A percentile compares a stretch with the other conserved stretches of the same genome.
phyloP scores from a whole-genome alignment of 2,113 vertebrate species.

The Crotophaga sulcirostris region DNA sequence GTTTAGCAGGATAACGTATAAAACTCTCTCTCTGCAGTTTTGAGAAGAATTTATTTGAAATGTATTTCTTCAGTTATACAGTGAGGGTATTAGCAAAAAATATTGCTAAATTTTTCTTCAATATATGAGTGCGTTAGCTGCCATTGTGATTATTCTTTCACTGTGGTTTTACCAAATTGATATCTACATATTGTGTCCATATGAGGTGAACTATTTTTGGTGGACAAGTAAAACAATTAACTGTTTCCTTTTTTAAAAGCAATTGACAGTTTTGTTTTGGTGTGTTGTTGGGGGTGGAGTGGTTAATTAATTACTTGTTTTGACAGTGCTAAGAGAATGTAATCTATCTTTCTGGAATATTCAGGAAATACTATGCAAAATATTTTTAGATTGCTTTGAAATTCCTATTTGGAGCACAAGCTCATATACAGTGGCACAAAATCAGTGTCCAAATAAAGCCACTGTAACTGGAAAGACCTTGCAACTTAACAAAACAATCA shows the following conservation, averaged over 20 bases:
- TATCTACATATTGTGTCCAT: not conserved
- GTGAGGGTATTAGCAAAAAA: not conserved
- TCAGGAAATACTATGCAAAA: not conserved
- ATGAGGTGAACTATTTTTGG: not conserved
- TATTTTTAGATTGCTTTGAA: not conserved
- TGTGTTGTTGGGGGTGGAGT: not conserved
- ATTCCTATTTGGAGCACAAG: not conserved
- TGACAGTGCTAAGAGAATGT: not conserved
- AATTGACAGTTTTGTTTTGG: not conserved
- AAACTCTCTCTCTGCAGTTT: not conserved
- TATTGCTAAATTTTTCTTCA: not conserved
- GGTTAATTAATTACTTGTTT: not conserved
- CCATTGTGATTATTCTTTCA: not conserved
- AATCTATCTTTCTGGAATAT: not conserved
- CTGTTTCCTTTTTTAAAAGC: not conserved
- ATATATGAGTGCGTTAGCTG: not conserved
- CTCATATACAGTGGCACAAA: not conserved
- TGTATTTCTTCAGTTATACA: not conserved
- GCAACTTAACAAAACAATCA: constrained; percentile 7
- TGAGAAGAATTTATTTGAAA: not conserved
- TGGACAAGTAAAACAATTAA: not conserved
- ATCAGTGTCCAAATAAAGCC: not conserved
- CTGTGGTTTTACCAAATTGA: not conserved
- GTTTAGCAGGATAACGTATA: not conserved
- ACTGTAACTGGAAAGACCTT: not conserved